phyloP scores from a whole-genome alignment of 2,888 invertebrate species.

The Agrotis puta region DNA sequence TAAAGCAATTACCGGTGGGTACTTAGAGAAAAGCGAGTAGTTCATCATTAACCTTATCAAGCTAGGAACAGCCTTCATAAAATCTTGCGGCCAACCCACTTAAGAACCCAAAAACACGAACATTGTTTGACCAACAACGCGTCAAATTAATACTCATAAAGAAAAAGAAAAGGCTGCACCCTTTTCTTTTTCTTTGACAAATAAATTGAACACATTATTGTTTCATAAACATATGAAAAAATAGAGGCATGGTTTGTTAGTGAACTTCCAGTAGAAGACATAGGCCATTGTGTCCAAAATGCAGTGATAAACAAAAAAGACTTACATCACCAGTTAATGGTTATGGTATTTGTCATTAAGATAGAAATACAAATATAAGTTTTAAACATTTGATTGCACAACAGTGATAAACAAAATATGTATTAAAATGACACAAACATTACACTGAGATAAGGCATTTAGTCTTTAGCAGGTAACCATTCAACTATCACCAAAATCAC shows the following conservation, averaged over 20 bases:
- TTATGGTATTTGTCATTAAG: too few relatives aligned
- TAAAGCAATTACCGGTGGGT: constrained; percentile 19
- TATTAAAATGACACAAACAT: background rate
- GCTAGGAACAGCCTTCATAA: constrained; percentile 51
- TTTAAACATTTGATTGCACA: background rate
- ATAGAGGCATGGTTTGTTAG: background rate
- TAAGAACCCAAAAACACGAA: constrained; percentile 26
- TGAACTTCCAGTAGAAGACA: background rate
- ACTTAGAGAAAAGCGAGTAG: constrained; percentile 21
- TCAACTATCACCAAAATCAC: background rate
- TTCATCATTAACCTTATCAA: constrained; percentile 42
- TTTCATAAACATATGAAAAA: constrained; percentile 23
- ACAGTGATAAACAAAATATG: too few relatives aligned
- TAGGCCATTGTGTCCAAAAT: background rate
- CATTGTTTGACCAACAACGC: constrained; percentile 53
- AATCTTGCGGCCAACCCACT: constrained; percentile 24
- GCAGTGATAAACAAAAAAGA: background rate
- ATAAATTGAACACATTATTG: constrained; percentile 50
- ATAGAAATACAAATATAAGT: too few relatives aligned
- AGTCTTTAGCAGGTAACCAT: background rate
- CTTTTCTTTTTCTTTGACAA: too few relatives aligned
- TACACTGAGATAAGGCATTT: background rate
- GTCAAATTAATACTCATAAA: constrained; percentile 62
- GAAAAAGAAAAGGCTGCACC: constrained; percentile 31
- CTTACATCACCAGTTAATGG: background rate